These are phyloP conservation scores for Chelon auratus DNA, from an alignment of 2,797 vertebrate species.

Conservation along the genomic window DNA sequence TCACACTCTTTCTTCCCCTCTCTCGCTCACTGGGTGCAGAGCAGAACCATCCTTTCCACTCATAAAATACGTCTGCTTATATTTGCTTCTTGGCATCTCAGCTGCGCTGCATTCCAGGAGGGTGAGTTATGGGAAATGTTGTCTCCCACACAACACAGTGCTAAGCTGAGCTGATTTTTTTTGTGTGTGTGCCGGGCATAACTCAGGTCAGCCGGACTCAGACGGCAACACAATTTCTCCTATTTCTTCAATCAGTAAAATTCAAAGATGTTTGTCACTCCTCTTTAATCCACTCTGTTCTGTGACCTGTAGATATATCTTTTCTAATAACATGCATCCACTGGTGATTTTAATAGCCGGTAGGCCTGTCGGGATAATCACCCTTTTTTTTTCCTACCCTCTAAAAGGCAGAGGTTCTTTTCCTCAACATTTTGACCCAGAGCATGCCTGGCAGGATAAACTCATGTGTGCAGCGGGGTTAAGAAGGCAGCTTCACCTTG, in stretches of 20 bases:
- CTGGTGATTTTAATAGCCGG: constrained; percentile 46
- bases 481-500: constrained; percentile 77
- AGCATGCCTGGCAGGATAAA: constrained; percentile 68
- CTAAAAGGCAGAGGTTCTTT: constrained; percentile 59
- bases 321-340: constrained; percentile 48
- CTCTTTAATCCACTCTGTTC: constrained; percentile 38
- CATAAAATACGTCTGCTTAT: constrained; percentile 77
- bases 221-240: constrained; percentile 31
- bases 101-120: constrained; percentile 83
- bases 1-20: constrained; percentile 26
- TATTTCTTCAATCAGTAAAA: constrained; percentile 4
- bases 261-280: constrained; percentile 10
- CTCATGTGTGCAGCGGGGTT: constrained; percentile 56
- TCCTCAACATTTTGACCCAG: constrained; percentile 70
- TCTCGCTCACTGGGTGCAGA: constrained; percentile 49
- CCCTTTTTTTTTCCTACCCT: constrained; percentile 23
- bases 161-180: constrained; percentile 44
- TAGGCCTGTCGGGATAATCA: constrained; percentile 58
- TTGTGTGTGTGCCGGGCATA: constrained; percentile 21
- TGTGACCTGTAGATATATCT: constrained; percentile 38
- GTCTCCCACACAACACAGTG: constrained; percentile 73
- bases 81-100: constrained; percentile 80
- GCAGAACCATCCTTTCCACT: constrained; percentile 82
- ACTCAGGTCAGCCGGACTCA: constrained; percentile 47
- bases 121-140: constrained; percentile 86